These are phyloP conservation scores for Canis aureus DNA, from an alignment of 2,113 vertebrate species.

Conservation along the genomic window DNA sequence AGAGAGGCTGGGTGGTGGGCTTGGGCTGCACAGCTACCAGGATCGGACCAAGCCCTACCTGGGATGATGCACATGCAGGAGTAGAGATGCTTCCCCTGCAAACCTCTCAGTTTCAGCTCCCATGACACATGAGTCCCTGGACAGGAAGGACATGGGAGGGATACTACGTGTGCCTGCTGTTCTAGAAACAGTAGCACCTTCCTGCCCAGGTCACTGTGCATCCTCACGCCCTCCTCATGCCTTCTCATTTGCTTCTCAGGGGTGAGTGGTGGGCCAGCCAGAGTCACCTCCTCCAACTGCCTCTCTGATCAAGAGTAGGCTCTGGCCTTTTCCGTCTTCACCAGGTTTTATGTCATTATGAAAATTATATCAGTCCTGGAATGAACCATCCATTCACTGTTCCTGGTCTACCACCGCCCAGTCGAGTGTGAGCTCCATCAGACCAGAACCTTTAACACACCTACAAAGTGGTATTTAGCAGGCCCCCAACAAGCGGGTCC, in stretches of 20 bases:
- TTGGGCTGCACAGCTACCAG: background rate
- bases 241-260: background rate
- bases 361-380: background rate
- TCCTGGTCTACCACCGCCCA: background rate
- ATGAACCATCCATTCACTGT: accelerated
- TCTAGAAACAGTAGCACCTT: background rate
- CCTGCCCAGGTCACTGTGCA: background rate
- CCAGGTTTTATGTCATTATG: accelerated
- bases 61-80: accelerated
- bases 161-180: accelerated
- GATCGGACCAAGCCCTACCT: accelerated
- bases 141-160: accelerated
- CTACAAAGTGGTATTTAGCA: accelerated
- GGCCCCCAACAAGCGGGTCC: background rate
- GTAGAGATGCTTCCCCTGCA: background rate
- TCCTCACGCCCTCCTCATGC: accelerated
- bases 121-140: accelerated
- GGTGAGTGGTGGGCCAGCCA: accelerated
- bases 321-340: accelerated
- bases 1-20: background rate
- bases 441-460: too few species aligned
- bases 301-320: background rate
- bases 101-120: background rate
- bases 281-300: background rate
- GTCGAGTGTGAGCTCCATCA: background rate